These are phyloP conservation scores for Clarias pachynema DNA, from an alignment of 2,797 vertebrate species.

Conservation along the genomic window DNA sequence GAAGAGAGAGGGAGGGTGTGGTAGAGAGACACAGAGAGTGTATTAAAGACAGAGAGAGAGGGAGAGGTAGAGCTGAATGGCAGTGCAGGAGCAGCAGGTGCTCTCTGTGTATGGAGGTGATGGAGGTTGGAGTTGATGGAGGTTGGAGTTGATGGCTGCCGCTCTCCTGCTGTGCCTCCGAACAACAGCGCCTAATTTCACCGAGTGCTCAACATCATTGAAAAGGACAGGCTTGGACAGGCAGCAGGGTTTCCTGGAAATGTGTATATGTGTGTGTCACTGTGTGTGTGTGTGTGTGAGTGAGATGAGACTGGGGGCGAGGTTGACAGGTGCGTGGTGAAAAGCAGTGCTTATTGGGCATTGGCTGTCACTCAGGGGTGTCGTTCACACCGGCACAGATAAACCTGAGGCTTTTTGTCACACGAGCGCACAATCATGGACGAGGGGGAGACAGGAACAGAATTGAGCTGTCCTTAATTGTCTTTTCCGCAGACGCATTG, in stretches of 20 bases:
- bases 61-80: constrained; percentile 1
- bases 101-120: constrained; percentile 38
- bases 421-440: constrained; percentile 2
- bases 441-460: not conserved
- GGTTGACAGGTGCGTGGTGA: constrained; percentile 48
- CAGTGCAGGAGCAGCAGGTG: constrained; percentile 43
- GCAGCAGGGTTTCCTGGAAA: constrained; percentile 40
- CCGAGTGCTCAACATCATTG: constrained; percentile 40
- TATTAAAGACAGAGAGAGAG: not conserved
- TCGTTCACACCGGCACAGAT: constrained; percentile 37
- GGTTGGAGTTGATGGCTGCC: constrained; percentile 46
- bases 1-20: not conserved
- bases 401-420: constrained; percentile 33
- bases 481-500: not conserved
- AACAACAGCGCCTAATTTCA: constrained; percentile 45
- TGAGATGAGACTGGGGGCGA: constrained; percentile 35
- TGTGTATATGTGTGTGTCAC: constrained; percentile 57
- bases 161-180: constrained; percentile 37
- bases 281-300: constrained; percentile 49
- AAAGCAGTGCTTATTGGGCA: constrained; percentile 53
- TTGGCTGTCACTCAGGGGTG: constrained; percentile 55
- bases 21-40: constrained; percentile 11
- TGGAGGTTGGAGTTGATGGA: constrained; percentile 48
- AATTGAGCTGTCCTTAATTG: constrained; percentile 10
- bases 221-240: constrained; percentile 46